Conservation (phyloP, 2,888 invertebrate species). For the Tupiocoris notatus region DNA sequence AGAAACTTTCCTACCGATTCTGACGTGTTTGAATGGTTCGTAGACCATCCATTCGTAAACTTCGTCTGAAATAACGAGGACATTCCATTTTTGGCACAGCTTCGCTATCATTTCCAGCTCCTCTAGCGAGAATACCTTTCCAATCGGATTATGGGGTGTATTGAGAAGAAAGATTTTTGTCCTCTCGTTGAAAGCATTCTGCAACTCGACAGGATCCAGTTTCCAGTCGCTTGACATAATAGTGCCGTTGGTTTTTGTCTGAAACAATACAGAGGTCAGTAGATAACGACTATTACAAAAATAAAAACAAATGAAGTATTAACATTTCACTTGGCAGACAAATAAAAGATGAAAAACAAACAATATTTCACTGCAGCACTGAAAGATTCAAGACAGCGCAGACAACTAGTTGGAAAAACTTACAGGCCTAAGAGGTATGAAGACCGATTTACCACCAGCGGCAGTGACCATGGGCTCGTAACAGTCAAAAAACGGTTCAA, state of each 20-base stretch:
- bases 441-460: constrained; percentile 85
- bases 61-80: constrained; percentile 90
- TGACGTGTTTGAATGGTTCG: constrained; percentile 75
- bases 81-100: constrained; percentile 88
- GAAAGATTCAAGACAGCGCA: too few relatives aligned
- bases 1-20: constrained; percentile 83
- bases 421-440: constrained; percentile 79
- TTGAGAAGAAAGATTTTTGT: constrained; percentile 96
- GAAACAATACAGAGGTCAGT: too few relatives aligned
- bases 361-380: too few relatives aligned
- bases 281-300: too few relatives aligned
- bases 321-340: too few relatives aligned
- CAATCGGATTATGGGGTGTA: constrained; percentile 96
- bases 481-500: constrained; percentile 98
- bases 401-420: too few relatives aligned
- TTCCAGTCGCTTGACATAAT: constrained; percentile 78
- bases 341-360: too few relatives aligned
- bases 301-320: too few relatives aligned
- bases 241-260: constrained; percentile 52
- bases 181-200: constrained; percentile 66
- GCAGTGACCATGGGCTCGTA: constrained; percentile 91
- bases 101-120: constrained; percentile 78
- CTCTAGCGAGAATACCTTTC: constrained; percentile 75
- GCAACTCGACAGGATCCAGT: constrained; percentile 74
- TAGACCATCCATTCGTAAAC: constrained; percentile 98